A percentile compares a stretch with the other conserved stretches of the same genome.
phyloP scores from a whole-genome alignment of 2,113 vertebrate species.

The Sebastes fasciatus region DNA sequence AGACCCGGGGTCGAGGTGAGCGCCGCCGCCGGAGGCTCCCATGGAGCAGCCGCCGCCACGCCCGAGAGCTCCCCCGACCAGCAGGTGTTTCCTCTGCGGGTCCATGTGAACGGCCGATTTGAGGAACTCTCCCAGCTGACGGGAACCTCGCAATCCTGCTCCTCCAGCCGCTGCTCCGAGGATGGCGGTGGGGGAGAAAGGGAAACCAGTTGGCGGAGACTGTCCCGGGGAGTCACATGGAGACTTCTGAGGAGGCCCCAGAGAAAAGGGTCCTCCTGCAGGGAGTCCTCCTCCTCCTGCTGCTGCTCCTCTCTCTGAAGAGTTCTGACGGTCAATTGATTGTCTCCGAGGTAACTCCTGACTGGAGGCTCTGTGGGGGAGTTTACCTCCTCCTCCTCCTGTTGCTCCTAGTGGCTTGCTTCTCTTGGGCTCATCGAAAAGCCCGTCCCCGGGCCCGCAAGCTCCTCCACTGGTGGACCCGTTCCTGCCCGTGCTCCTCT shows the following conservation, averaged over 20 bases:
- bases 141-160: constrained; percentile 88
- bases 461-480: constrained; percentile 48
- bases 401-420: constrained; percentile 77
- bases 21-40: constrained; percentile 68
- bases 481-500: constrained; percentile 86
- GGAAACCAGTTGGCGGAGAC: constrained; percentile 92
- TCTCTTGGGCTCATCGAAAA: constrained; percentile 91
- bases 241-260: constrained; percentile 83
- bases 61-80: constrained; percentile 80
- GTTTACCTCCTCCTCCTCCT: constrained; percentile 84
- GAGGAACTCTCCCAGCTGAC: constrained; percentile 95
- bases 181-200: constrained; percentile 89
- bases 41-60: constrained; percentile 76
- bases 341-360: constrained; percentile 92
- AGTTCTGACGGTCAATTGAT: constrained; percentile 95
- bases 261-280: constrained; percentile 60
- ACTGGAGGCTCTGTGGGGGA: constrained; percentile 86
- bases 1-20: constrained; percentile 87
- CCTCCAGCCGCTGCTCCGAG: constrained; percentile 48
- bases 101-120: constrained; percentile 96
- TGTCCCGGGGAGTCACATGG: constrained; percentile 93
- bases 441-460: constrained; percentile 61
- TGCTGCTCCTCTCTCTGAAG: constrained; percentile 87
- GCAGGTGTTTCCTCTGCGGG: constrained; percentile 90
- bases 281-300: constrained; percentile 53